Evolutionary conservation across 2,888 invertebrate genomes (phyloP).

Genomic region (Spatulosminthurus flaviceps): DNA sequence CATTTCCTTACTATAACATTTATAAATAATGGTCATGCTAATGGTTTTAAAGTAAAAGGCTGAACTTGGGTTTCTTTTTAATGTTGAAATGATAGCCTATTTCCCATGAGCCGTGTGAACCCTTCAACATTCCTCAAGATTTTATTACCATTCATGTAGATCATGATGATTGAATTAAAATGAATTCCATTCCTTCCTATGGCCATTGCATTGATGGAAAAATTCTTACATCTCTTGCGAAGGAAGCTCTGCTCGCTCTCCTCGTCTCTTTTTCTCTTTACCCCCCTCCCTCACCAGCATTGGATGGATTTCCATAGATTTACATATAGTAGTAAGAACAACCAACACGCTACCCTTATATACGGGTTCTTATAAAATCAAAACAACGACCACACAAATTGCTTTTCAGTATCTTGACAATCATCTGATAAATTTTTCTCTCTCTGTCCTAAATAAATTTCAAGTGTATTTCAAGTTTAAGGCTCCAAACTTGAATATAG

Average conservation of each 20-base stretch:
- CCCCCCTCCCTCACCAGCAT: neutral
- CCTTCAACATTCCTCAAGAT: constrained; percentile 20
- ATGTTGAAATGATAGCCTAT: constrained; percentile 38
- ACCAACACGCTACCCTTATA: neutral
- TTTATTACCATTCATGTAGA: constrained; percentile 36
- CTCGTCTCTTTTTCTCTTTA: neutral
- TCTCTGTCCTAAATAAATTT: constrained; percentile 21
- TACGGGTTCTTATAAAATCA: constrained; percentile 9
- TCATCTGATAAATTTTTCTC: constrained; percentile 5
- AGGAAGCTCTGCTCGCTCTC: neutral
- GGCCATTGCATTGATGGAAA: neutral
- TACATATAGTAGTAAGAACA: no score
- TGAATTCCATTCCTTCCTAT: neutral
- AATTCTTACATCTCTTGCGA: neutral
- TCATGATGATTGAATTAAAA: constrained; percentile 39
- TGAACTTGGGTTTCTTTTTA: constrained; percentile 30
- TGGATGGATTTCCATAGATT: neutral
- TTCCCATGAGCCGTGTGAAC: constrained; percentile 41
- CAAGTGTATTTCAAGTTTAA: constrained; percentile 20
- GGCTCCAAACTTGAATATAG: neutral
- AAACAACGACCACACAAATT: constrained; percentile 26
- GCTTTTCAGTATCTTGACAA: constrained; percentile 19
- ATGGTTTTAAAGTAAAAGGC: constrained; percentile 21
- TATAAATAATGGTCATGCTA: constrained; percentile 18
- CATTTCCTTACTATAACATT: neutral